Conservation (phyloP, 2,113 vertebrate genomes). For the Murina feae region DNA sequence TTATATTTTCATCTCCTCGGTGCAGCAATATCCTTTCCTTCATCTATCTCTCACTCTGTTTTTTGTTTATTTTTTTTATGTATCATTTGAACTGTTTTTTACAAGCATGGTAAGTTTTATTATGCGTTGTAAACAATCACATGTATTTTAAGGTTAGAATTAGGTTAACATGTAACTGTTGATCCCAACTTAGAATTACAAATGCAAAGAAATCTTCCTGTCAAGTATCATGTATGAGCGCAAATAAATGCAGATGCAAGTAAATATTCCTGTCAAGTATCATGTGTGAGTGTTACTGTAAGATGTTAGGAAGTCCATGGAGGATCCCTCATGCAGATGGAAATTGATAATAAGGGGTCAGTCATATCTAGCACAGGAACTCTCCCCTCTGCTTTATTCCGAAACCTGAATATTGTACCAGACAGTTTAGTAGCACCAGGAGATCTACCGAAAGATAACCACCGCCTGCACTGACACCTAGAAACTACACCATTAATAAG, state of each 20-base stretch:
- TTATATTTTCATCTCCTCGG: neutral
- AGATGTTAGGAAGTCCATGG: neutral
- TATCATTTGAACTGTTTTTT: neutral
- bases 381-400: neutral
- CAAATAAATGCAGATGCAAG: neutral
- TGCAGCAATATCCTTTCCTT: neutral
- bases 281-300: neutral
- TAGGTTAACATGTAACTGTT: neutral
- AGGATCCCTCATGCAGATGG: neutral
- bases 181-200: neutral
- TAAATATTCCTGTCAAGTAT: neutral
- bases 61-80: neutral
- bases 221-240: no score
- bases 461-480: neutral
- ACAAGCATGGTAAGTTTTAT: neutral
- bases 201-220: neutral
- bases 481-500: neutral
- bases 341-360: neutral
- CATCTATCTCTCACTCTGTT: neutral
- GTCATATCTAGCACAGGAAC: neutral
- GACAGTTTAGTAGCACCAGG: neutral
- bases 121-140: neutral
- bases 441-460: neutral
- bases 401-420: neutral
- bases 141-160: neutral